Conservation (phyloP, 2,797 vertebrate species). For the Limosa lapponica region DNA sequence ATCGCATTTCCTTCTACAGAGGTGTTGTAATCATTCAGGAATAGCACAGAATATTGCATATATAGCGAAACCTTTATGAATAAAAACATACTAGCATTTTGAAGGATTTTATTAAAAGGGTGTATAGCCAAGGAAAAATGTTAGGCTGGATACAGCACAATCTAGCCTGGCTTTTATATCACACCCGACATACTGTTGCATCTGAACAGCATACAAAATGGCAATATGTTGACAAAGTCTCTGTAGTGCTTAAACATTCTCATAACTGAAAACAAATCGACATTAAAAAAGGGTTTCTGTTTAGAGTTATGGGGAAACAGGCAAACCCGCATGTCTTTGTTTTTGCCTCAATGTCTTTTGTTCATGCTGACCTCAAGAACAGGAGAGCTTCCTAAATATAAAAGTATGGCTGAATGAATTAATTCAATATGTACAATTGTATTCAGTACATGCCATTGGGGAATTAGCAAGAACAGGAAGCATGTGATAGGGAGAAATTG, state of each 20-base stretch:
- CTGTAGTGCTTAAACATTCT: background rate
- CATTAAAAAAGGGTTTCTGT: background rate
- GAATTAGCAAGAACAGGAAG: background rate
- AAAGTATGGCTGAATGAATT: background rate
- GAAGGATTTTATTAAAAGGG: background rate
- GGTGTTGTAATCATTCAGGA: background rate
- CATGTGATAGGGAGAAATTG: background rate
- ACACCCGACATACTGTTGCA: background rate
- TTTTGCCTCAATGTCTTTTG: background rate
- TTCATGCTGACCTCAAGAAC: background rate
- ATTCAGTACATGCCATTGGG: background rate
- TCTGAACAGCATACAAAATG: background rate
- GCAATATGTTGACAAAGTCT: background rate
- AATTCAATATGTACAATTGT: background rate
- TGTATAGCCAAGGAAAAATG: background rate
- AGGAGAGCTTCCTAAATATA: background rate
- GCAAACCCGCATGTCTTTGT: background rate
- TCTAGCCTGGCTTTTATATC: background rate
- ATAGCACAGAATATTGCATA: background rate
- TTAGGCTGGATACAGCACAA: background rate
- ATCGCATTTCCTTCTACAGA: background rate
- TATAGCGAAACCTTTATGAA: background rate
- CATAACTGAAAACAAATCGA: background rate
- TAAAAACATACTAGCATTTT: background rate
- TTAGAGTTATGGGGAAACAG: background rate